Evolutionary conservation across 2,113 vertebrate genomes (phyloP), one percentile per base, ranked within the genome.

Genomic region (Psophia crepitans): DNA sequence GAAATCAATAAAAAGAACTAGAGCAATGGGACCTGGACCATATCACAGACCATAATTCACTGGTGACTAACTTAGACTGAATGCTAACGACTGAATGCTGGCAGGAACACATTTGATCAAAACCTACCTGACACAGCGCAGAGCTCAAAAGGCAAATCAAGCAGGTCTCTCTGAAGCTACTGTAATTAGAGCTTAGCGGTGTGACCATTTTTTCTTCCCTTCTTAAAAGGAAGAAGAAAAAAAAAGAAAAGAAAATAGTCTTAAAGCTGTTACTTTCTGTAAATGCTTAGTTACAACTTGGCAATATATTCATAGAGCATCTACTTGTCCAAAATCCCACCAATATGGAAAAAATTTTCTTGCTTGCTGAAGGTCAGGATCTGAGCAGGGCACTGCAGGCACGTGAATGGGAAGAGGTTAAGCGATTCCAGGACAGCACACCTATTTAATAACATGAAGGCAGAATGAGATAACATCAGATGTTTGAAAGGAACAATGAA

Each of bases 11-110:
- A 81, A 93, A 94, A 93, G 88, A 93, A 93, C 39, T 66, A 70
- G 30, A 96, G 84, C 84, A 95, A 78, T 70, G 89, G 89, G 90
- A 96, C 74, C 80, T 79, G 90, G 94, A 96, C 90, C 80, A 35
- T 89, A 96, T 94, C 95, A 97, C 53, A 95, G 80, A 87, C 88
- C 70, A 74, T 94, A 94, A 96, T 95, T 97, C 94, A 91, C 89
- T 91, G 64, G 90, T 94, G 93, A 95, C 92, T 95, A 94, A 94
- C 87, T 88, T 26, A 74, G 44, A 90, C 41, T 94, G 90, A 96
- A 95, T 93, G 80, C 69, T 92, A 96, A 96, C n/a, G 16, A 92
- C 65, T 76, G 84, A 95, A 81, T 64, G 86, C 92, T 82, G 57
- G 90, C 83, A 95, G 96, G 92, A 96, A 86, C 8, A n/a, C 85